Evolutionary conservation across 2,888 invertebrate species (phyloP).

Genomic region (Heliconius charithonia): DNA sequence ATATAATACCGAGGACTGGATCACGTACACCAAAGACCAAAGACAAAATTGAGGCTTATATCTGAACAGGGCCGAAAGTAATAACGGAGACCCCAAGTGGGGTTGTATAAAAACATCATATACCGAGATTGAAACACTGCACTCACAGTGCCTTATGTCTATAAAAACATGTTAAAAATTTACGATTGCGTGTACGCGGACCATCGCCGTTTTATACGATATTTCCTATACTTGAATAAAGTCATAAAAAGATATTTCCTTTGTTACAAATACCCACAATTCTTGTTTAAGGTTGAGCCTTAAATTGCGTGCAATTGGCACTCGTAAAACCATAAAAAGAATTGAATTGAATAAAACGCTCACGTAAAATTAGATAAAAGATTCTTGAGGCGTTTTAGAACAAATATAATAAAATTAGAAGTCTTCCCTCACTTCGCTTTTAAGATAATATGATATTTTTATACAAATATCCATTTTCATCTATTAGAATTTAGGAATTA

Average conservation of each 20-base stretch:
- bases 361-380: conserved; percentile 19
- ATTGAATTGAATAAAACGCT: conserved; percentile 18
- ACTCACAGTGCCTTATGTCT: conserved; percentile 20
- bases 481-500: too few species aligned
- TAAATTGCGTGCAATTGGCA: conserved; percentile 15
- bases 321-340: conserved; percentile 17
- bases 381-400: conserved; percentile 9
- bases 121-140: conserved; percentile 31
- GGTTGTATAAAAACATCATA: conserved; percentile 30
- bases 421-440: neutral
- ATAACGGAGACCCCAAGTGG: conserved; percentile 35
- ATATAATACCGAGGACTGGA: conserved; percentile 6
- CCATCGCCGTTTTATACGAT: conserved; percentile 17
- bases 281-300: conserved; percentile 1
- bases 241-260: conserved; percentile 27
- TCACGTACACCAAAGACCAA: conserved; percentile 16
- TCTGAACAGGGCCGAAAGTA: conserved; percentile 32
- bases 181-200: conserved; percentile 20
- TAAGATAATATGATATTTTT: neutral
- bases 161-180: conserved; percentile 34
- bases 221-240: conserved; percentile 23
- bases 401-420: conserved; percentile 14
- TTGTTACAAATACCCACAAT: conserved; percentile 22
- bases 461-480: neutral
- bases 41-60: conserved; percentile 33